Evolutionary conservation across 2,113 vertebrate species (phyloP).

Genomic region (Eublepharis macularius): DNA sequence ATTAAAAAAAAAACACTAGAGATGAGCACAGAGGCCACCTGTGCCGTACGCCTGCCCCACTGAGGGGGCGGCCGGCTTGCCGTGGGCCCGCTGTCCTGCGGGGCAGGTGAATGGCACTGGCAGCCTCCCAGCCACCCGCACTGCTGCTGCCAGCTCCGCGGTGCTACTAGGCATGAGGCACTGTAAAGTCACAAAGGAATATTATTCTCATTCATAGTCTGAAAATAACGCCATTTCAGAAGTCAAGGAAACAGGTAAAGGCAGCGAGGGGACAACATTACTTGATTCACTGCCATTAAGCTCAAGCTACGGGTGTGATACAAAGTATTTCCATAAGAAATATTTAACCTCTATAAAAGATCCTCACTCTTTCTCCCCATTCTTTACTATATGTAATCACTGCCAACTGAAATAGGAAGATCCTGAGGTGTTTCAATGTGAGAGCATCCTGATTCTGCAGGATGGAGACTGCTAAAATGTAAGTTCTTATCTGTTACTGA

Average conservation of each 20-base stretch:
- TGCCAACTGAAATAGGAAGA: neutral
- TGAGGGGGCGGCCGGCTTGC: too few relatives aligned
- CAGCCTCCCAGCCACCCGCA: too few relatives aligned
- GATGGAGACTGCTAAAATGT: neutral
- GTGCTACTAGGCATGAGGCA: slow-evolving; percentile 27
- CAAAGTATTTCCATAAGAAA: neutral
- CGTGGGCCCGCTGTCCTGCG: too few relatives aligned
- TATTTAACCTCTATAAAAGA: neutral
- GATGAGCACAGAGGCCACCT: slow-evolving; percentile 36
- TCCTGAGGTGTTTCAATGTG: neutral
- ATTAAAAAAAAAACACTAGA: slow-evolving; percentile 54
- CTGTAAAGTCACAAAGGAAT: slow-evolving; percentile 45
- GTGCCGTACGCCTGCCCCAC: too few relatives aligned
- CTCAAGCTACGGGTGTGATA: slow-evolving; percentile 17
- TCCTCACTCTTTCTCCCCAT: neutral
- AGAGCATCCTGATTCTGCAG: neutral
- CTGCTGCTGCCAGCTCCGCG: too few relatives aligned
- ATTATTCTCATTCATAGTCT: slow-evolving; percentile 4
- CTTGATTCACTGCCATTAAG: neutral
- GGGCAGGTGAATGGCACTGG: too few relatives aligned
- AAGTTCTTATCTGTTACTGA: neutral
- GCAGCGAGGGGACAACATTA: neutral
- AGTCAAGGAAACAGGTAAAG: slow-evolving; percentile 12
- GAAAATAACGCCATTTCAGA: slow-evolving; percentile 33
- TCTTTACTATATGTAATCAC: neutral